A percentile compares a stretch with the other conserved stretches of the same genome.
Conservation (phyloP, 2,888 invertebrate species). For the Nomada fucata region DNA sequence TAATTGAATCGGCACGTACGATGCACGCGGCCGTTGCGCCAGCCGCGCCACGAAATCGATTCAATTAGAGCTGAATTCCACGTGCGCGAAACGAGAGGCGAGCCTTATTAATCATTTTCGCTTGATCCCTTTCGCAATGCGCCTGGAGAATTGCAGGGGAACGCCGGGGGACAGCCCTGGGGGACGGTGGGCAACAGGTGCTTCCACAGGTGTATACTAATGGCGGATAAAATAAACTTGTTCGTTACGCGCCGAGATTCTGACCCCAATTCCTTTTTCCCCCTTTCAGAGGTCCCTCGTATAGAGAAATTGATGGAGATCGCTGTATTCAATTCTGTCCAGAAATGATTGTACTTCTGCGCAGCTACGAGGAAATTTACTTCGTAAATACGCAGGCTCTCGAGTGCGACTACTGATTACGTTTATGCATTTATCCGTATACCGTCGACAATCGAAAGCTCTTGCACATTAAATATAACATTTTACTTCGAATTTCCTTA, state of each 20-base stretch:
- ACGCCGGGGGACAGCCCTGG: conserved; percentile 36
- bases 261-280: conserved; percentile 9
- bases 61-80: conserved; percentile 62
- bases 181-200: conserved; percentile 58
- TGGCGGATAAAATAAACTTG: conserved; percentile 41
- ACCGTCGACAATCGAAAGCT: no score
- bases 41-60: conserved; percentile 31
- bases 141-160: conserved; percentile 30
- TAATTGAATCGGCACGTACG: conserved; percentile 29
- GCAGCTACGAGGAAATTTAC: neutral
- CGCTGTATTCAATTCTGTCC: no score
- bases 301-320: conserved; percentile 1
- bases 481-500: no score
- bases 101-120: conserved; percentile 65
- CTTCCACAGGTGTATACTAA: conserved; percentile 37
- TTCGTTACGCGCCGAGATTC: conserved; percentile 54
- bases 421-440: no score
- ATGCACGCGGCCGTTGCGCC: conserved; percentile 34
- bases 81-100: conserved; percentile 40
- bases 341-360: neutral
- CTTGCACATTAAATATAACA: no score
- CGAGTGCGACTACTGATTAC: no score
- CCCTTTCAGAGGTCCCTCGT: neutral
- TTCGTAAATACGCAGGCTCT: no score
- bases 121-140: conserved; percentile 57